These are phyloP conservation scores for Sipha maydis DNA, from an alignment of 2,888 invertebrate genomes.

Conservation along the genomic window DNA sequence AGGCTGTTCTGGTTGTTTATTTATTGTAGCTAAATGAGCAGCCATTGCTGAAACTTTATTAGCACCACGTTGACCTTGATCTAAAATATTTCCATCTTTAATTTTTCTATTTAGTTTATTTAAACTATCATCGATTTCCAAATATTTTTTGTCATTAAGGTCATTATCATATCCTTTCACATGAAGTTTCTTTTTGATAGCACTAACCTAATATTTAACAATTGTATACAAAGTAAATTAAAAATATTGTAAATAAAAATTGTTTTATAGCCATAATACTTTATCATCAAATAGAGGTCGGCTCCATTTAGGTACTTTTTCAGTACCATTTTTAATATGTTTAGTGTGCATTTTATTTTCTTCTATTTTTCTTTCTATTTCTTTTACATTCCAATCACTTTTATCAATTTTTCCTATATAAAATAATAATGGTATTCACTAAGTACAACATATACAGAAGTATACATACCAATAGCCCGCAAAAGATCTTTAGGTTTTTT, in stretches of 20 bases:
- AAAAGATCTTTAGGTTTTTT: conserved; percentile 88
- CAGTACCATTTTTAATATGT: conserved; percentile 71
- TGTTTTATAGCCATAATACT: conserved; percentile 62
- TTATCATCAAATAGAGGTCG: conserved; percentile 76
- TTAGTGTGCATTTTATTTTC: conserved; percentile 73
- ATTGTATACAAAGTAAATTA: conserved; percentile 65
- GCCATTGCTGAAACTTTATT: conserved; percentile 89
- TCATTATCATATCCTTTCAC: conserved; percentile 72
- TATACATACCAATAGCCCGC: conserved; percentile 77
- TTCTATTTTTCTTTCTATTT: conserved; percentile 88
- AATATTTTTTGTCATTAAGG: conserved; percentile 73
- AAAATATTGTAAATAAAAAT: conserved; percentile 3
- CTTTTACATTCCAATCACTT: conserved; percentile 90
- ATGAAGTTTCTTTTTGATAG: conserved; percentile 74
- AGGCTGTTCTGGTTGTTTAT: conserved; percentile 62
- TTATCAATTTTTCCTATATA: conserved; percentile 80
- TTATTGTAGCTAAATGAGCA: conserved; percentile 75
- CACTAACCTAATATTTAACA: conserved; percentile 70
- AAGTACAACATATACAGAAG: background rate
- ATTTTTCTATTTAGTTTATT: conserved; percentile 78
- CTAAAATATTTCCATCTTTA: conserved; percentile 80
- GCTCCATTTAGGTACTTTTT: conserved; percentile 92
- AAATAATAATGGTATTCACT: conserved; percentile 8
- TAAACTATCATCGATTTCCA: conserved; percentile 78
- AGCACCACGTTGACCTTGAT: conserved; percentile 73